Evolutionary conservation across 2,113 vertebrate species (phyloP).

Genomic region (Willisornis vidua): DNA sequence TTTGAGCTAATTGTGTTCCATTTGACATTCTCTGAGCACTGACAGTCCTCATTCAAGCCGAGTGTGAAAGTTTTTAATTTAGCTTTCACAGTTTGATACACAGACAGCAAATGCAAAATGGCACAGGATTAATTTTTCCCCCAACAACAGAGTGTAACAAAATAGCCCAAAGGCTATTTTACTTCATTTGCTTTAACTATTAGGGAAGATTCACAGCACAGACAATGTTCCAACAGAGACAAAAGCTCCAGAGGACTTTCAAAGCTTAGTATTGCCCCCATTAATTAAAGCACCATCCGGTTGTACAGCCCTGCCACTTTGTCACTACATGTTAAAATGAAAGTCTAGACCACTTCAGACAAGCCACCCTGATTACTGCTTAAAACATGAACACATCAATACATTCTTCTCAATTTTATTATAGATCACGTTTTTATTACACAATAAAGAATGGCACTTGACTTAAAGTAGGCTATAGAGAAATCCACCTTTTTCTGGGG

Average conservation of each 20-base stretch:
- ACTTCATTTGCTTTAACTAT: conserved; percentile 73
- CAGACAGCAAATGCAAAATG: conserved; percentile 78
- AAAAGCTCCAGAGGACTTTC: conserved; percentile 57
- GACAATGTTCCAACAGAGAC: conserved; percentile 37
- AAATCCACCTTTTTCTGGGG: not conserved
- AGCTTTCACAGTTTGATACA: conserved; percentile 82
- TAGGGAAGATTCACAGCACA: conserved; percentile 64
- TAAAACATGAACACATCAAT: not conserved
- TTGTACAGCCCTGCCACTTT: conserved; percentile 33
- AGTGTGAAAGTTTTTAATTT: conserved; percentile 83
- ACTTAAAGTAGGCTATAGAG: not conserved
- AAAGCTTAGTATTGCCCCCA: conserved; percentile 48
- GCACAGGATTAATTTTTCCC: conserved; percentile 74
- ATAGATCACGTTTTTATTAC: not conserved
- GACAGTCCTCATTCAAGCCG: conserved; percentile 78
- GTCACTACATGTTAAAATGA: conserved; percentile 28
- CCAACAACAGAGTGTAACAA: conserved; percentile 50
- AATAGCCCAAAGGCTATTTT: conserved; percentile 76
- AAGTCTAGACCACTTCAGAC: not conserved
- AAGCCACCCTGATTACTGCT: not conserved
- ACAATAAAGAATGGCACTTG: not conserved
- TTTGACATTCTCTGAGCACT: conserved; percentile 74
- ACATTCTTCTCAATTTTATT: not conserved
- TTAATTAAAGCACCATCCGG: conserved; percentile 46
- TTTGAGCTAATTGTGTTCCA: conserved; percentile 71